These are phyloP conservation scores for Listronotus oregonensis DNA, from an alignment of 1,140 invertebrate genomes.

Conservation along the genomic window DNA sequence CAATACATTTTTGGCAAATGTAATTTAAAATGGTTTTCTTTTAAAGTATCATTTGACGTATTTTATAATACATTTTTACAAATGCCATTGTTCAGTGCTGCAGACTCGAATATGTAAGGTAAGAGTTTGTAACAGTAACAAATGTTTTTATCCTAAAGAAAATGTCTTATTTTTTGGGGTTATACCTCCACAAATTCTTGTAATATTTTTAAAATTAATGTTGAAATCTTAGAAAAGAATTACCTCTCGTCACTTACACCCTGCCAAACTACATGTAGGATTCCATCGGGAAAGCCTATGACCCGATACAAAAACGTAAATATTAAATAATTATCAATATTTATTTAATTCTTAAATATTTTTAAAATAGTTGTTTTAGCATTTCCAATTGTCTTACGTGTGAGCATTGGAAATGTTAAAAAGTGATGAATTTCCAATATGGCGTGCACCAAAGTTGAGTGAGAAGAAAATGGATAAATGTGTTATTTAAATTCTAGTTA, in stretches of 20 bases:
- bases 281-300: conserved; percentile 3
- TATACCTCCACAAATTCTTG: no score
- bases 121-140: no score
- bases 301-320: conserved; percentile 1
- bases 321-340: conserved; percentile 13
- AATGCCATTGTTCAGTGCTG: no score
- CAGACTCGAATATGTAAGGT: no score
- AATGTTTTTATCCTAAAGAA: no score
- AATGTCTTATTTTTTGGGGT: no score
- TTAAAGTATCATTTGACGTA: no score
- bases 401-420: conserved; percentile 14
- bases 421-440: conserved; percentile 18
- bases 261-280: background rate
- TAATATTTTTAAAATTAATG: no score
- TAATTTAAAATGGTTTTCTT: background rate
- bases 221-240: no score
- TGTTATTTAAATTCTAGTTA: conserved; percentile 40
- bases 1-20: background rate
- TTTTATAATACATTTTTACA: no score
- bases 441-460: conserved; percentile 47
- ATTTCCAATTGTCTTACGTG: conserved; percentile 1
- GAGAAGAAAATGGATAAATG: conserved; percentile 41
- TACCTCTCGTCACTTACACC: conserved; percentile 2
- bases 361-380: background rate
- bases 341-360: conserved; percentile 11